A percentile compares a stretch with the other conserved stretches of the same genome.
These are phyloP conservation scores for Corvus hawaiiensis DNA, from an alignment of 2,113 vertebrate species.

Conservation along the genomic window DNA sequence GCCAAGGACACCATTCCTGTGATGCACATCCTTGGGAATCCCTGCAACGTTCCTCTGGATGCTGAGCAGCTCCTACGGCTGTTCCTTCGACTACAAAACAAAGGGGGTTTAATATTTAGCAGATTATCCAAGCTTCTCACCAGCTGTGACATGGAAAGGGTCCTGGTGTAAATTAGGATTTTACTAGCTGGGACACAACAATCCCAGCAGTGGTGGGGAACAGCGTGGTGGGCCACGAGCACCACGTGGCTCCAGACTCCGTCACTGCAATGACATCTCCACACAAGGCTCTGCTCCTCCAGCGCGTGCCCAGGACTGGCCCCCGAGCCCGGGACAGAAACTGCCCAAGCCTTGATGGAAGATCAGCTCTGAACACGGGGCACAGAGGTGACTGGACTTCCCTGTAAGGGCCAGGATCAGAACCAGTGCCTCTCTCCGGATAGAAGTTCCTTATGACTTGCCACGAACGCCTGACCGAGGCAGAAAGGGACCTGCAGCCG, in stretches of 20 bases:
- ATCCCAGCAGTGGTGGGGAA: background rate
- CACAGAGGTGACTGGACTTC: background rate
- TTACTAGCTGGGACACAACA: background rate
- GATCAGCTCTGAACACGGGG: background rate
- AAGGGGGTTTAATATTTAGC: background rate
- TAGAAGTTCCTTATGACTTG: rapidly evolving
- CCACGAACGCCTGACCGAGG: background rate
- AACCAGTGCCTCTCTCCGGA: background rate
- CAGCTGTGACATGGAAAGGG: background rate
- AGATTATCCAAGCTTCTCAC: background rate
- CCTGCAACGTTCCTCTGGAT: background rate
- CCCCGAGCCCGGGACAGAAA: background rate
- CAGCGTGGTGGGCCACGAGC: background rate
- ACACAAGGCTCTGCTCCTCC: background rate
- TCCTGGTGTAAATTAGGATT: background rate
- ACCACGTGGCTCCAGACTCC: background rate
- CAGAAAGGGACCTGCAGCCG: background rate
- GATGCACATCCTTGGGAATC: background rate
- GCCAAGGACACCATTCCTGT: background rate
- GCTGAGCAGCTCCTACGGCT: background rate
- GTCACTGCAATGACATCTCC: background rate
- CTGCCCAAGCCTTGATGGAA: rapidly evolving
- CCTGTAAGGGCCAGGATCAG: background rate
- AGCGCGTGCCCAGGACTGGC: background rate
- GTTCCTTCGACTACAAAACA: background rate